Conservation (phyloP, 2,888 invertebrate species). For the Schizaphis graminum region DNA sequence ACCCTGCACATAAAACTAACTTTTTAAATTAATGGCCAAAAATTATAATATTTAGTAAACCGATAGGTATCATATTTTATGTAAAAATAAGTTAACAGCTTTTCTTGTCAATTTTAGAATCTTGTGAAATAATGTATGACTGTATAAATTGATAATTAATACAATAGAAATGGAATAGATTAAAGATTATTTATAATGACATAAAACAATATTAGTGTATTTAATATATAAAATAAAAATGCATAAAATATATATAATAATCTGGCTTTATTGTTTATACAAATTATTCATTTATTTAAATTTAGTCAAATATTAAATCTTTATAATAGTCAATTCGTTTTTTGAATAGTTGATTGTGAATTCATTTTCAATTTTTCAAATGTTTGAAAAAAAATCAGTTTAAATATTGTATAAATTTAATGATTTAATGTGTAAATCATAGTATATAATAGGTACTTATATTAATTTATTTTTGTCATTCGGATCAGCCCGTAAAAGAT, state of each 20-base stretch:
- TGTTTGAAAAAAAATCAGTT: background rate
- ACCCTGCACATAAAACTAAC: background rate
- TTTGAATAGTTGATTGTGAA: background rate
- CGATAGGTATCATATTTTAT: background rate
- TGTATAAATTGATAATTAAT: background rate
- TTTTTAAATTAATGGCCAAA: background rate
- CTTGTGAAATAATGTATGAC: background rate
- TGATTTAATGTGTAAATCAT: background rate
- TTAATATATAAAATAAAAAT: background rate
- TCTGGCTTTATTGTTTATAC: background rate
- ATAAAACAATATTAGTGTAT: background rate
- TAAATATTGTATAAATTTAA: background rate
- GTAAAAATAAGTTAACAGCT: background rate
- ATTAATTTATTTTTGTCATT: background rate
- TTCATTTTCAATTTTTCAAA: background rate
- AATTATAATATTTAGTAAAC: background rate
- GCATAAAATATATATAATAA: background rate
- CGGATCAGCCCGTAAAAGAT: conserved; percentile 24
- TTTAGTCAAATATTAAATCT: background rate
- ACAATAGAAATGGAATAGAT: background rate
- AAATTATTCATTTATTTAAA: conserved; percentile 32
- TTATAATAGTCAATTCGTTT: background rate
- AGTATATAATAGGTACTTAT: background rate
- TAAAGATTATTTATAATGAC: background rate
- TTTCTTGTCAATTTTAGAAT: background rate